Conservation (phyloP, 2,888 invertebrate species). For the Eristalinus aeneus region DNA sequence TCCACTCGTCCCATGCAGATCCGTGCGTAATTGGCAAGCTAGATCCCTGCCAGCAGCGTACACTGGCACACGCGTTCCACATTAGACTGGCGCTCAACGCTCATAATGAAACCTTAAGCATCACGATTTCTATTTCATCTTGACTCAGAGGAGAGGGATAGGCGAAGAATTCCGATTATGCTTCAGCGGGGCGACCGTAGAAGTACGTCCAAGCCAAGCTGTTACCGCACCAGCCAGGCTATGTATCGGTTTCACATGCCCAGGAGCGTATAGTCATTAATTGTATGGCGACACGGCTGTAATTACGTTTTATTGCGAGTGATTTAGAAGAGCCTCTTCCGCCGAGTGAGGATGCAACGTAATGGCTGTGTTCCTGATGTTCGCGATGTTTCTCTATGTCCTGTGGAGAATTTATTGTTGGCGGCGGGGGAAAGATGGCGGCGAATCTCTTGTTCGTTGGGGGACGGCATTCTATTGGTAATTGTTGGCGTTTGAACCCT, state of each 20-base stretch:
- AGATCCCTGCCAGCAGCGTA: conserved; percentile 35
- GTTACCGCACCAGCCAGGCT: conserved; percentile 1
- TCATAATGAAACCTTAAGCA: conserved; percentile 56
- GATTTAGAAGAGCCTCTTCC: conserved; percentile 60
- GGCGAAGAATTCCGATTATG: conserved; percentile 40
- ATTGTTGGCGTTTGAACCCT: not conserved
- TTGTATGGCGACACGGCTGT: conserved; percentile 64
- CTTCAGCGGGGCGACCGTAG: conserved; percentile 8
- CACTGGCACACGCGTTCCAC: conserved; percentile 34
- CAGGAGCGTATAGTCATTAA: conserved; percentile 52
- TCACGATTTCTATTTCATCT: conserved; percentile 60
- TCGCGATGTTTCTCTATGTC: not conserved
- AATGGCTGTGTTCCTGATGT: not conserved
- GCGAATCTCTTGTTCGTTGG: not conserved
- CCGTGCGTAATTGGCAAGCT: conserved; percentile 52
- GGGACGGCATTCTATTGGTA: not conserved
- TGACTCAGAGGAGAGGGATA: not conserved
- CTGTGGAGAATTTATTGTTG: not conserved
- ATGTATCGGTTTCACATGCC: conserved; percentile 53
- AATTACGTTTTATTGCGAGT: conserved; percentile 67
- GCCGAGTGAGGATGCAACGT: not conserved
- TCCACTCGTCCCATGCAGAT: conserved; percentile 47
- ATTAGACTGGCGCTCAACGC: conserved; percentile 50
- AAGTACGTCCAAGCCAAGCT: conserved; percentile 21
- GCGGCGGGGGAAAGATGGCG: not conserved